These are phyloP conservation scores for Larimichthys polyactis DNA, from an alignment of 2,113 vertebrate genomes.

Conservation along the genomic window DNA sequence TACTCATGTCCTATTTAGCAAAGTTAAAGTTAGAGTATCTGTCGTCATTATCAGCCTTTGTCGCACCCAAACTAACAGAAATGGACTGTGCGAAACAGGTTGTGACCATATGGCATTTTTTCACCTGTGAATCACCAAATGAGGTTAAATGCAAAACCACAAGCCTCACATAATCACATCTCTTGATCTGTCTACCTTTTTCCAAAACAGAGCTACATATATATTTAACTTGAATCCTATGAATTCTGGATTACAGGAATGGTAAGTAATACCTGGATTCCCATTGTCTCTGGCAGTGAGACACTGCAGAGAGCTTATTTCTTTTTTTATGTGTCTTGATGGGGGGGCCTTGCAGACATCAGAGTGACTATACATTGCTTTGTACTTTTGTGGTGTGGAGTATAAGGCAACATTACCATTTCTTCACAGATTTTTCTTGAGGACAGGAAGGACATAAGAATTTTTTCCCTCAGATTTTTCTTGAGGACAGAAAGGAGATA, in stretches of 20 bases:
- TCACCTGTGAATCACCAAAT: constrained; percentile 22
- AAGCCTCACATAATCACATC: background rate
- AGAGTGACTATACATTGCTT: background rate
- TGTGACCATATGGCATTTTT: constrained; percentile 26
- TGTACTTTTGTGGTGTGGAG: background rate
- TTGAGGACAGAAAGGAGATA: background rate
- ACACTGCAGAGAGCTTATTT: background rate
- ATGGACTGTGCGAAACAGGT: constrained; percentile 18
- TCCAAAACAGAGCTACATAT: background rate
- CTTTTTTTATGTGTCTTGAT: background rate
- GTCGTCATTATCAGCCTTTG: constrained; percentile 11
- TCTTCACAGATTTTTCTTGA: background rate
- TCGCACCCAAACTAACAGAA: constrained; percentile 11
- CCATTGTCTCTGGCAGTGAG: background rate
- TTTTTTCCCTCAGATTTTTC: background rate
- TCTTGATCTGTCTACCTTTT: background rate
- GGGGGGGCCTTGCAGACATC: constrained; percentile 1
- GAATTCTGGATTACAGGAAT: background rate
- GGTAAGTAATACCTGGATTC: background rate
- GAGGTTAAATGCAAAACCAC: background rate
- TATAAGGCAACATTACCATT: background rate
- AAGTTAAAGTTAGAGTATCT: background rate
- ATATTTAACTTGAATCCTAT: background rate
- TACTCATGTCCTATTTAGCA: background rate
- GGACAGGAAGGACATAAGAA: background rate